These are phyloP conservation scores for Scyliorhinus canicula DNA, from an alignment of 2,797 vertebrate species.

Conservation along the genomic window DNA sequence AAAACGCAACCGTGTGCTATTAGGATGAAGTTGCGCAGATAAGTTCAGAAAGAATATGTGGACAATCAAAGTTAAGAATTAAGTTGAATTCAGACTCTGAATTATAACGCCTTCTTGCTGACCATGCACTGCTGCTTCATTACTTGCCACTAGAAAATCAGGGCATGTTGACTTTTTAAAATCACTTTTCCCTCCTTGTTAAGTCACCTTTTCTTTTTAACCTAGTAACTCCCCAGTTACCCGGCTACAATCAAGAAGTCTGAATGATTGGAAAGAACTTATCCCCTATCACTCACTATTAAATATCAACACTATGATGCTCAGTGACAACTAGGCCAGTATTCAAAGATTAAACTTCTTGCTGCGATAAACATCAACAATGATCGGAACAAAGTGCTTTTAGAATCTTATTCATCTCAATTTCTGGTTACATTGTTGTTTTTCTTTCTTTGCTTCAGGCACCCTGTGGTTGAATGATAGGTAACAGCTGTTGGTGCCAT, in stretches of 20 bases:
- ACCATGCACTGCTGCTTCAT: neutral
- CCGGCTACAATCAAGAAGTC: neutral
- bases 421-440: neutral
- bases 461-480: neutral
- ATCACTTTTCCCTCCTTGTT: neutral
- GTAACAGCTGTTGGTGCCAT: neutral
- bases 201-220: too few species aligned
- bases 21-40: neutral
- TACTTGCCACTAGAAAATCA: neutral
- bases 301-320: neutral
- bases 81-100: neutral
- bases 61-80: neutral
- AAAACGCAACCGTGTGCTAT: neutral
- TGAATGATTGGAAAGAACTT: neutral
- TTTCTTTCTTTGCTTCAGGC: neutral
- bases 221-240: neutral
- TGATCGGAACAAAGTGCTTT: neutral
- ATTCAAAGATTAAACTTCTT: neutral
- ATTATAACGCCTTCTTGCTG: neutral
- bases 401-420: neutral
- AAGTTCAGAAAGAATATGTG: neutral
- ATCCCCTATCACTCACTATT: neutral
- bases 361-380: too few species aligned
- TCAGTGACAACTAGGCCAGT: neutral
- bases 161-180: neutral